Evolutionary conservation across 1,140 invertebrate species (phyloP).

Genomic region (Macrobrachium nipponense): DNA sequence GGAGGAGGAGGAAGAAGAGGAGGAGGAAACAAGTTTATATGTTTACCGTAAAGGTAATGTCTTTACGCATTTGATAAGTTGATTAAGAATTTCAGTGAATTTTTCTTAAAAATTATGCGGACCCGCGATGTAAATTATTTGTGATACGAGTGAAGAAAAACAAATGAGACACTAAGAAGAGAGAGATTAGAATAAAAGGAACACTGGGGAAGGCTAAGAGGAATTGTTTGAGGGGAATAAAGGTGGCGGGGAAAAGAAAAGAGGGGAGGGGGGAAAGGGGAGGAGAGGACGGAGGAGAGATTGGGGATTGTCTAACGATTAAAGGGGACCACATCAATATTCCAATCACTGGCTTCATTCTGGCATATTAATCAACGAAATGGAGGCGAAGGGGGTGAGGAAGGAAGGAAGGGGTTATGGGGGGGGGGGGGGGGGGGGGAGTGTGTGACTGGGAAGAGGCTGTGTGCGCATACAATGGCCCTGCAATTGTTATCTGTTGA

Average conservation of each 20-base stretch:
- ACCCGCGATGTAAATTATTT: not conserved
- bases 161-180: not conserved
- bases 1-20: too few species aligned
- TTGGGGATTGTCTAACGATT: slow-evolving; percentile 57
- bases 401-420: too few species aligned
- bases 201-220: not conserved
- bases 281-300: not conserved
- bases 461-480: slow-evolving; percentile 25
- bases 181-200: not conserved
- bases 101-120: too few species aligned
- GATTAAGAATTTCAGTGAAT: too few species aligned
- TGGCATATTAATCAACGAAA: slow-evolving; percentile 60
- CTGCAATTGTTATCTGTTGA: slow-evolving; percentile 39
- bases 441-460: slow-evolving; percentile 14
- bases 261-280: not conserved
- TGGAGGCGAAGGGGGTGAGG: slow-evolving; percentile 29
- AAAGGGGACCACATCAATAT: slow-evolving; percentile 58
- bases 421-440: too few species aligned
- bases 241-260: not conserved
- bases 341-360: slow-evolving; percentile 57
- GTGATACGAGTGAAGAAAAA: not conserved
- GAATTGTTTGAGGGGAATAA: not conserved
- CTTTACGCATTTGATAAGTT: too few species aligned
- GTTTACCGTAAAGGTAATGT: too few species aligned
- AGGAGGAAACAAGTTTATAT: too few species aligned